A percentile compares a stretch with the other conserved stretches of the same genome.
phyloP scores from a whole-genome alignment of 2,113 vertebrate species.

The Dromiciops gliroides region DNA sequence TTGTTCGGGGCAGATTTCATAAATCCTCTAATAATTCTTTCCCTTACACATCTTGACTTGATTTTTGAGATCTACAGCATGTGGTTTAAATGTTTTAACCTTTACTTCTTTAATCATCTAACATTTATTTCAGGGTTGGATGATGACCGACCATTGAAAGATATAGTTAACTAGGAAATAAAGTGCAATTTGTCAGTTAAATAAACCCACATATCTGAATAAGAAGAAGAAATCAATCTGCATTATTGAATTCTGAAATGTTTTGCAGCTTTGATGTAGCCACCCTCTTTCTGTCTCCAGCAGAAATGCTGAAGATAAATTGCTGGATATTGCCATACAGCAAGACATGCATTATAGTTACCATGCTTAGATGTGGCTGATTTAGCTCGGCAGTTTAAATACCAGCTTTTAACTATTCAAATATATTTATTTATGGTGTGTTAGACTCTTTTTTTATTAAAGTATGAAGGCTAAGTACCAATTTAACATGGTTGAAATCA shows the following conservation, averaged over 20 bases:
- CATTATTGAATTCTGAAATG: constrained; percentile 67
- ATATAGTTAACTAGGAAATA: constrained; percentile 80
- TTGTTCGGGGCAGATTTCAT: constrained; percentile 85
- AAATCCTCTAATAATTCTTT: constrained; percentile 88
- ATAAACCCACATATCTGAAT: constrained; percentile 70
- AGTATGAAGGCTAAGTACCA: constrained; percentile 34
- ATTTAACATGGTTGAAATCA: constrained; percentile 43
- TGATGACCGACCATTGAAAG: constrained; percentile 84
- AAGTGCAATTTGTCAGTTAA: constrained; percentile 82
- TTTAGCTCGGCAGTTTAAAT: constrained; percentile 40
- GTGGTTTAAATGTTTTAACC: constrained; percentile 87
- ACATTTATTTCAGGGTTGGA: constrained; percentile 84
- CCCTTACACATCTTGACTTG: constrained; percentile 86
- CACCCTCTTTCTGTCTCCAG: constrained; percentile 43
- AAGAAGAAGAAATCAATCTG: constrained; percentile 74
- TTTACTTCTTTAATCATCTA: constrained; percentile 87
- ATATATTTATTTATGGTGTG: constrained; percentile 66
- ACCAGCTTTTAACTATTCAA: constrained; percentile 44
- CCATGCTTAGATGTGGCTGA: constrained; percentile 11
- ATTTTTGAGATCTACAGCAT: constrained; percentile 85
- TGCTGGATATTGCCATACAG: constrained; percentile 52
- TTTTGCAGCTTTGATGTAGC: constrained; percentile 64
- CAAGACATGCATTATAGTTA: constrained; percentile 4
- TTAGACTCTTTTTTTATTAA: constrained; percentile 67
- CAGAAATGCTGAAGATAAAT: constrained; percentile 49